These are phyloP conservation scores for Oligia latruncula DNA, from an alignment of 2,888 invertebrate species.

Conservation along the genomic window DNA sequence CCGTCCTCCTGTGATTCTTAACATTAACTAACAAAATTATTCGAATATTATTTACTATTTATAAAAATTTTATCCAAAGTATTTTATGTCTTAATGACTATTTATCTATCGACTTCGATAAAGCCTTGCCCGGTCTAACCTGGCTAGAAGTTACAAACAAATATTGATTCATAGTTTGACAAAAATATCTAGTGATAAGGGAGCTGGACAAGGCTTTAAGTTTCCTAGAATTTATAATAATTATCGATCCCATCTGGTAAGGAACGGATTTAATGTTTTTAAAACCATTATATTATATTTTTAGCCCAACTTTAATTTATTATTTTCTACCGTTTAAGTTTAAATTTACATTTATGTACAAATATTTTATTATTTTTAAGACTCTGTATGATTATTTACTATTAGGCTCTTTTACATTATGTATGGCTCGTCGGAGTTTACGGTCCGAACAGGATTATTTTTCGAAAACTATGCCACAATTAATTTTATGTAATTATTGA, in stretches of 20 bases:
- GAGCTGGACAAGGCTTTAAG: conserved; percentile 22
- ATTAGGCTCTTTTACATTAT: conserved; percentile 13
- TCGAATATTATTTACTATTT: conserved; percentile 40
- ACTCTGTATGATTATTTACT: conserved; percentile 28
- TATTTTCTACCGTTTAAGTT: conserved; percentile 56
- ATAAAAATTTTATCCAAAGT: conserved; percentile 6
- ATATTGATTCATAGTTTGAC: background rate
- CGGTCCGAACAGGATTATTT: conserved; percentile 12
- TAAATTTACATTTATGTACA: conserved; percentile 53
- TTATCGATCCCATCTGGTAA: background rate
- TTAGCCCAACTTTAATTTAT: conserved; percentile 37
- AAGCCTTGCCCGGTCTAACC: conserved; percentile 27
- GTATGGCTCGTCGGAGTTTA: conserved; percentile 15
- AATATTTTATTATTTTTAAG: conserved; percentile 45
- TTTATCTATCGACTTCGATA: conserved; percentile 55
- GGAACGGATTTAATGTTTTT: conserved; percentile 15
- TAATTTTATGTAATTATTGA: conserved; percentile 38
- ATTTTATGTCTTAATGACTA: conserved; percentile 32
- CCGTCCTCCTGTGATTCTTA: conserved; percentile 58
- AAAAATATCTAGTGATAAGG: background rate
- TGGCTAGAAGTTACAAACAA: background rate
- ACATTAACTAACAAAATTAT: conserved; percentile 21
- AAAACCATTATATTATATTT: conserved; percentile 22
- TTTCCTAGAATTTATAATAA: background rate
- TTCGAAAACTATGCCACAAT: conserved; percentile 21